Evolutionary conservation across 2,888 invertebrate species (phyloP).

Genomic region (Patella pellucida): DNA sequence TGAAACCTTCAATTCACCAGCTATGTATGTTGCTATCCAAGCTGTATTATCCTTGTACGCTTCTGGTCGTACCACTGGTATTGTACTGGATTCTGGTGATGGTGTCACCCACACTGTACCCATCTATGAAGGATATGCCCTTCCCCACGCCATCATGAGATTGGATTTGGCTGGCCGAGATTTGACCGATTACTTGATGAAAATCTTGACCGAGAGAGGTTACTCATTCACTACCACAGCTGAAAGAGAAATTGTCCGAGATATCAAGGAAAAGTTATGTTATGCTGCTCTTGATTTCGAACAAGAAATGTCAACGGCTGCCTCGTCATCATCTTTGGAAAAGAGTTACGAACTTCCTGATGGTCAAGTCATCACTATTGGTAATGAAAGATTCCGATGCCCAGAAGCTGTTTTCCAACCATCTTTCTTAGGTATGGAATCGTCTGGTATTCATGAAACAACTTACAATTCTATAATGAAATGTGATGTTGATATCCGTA

Average conservation of each 20-base stretch:
- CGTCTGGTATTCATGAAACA: conserved; percentile 59
- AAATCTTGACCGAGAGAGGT: conserved; percentile 74
- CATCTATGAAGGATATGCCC: conserved; percentile 71
- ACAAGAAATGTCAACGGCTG: conserved; percentile 95
- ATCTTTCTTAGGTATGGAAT: conserved; percentile 67
- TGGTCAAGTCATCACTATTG: conserved; percentile 68
- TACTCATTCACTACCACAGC: conserved; percentile 76
- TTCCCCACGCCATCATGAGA: conserved; percentile 57
- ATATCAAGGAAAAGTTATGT: conserved; percentile 96
- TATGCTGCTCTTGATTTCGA: conserved; percentile 88
- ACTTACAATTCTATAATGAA: conserved; percentile 58
- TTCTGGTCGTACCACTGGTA: conserved; percentile 96
- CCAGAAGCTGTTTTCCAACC: conserved; percentile 62
- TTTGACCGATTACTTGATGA: conserved; percentile 60
- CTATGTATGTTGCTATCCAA: conserved; percentile 95
- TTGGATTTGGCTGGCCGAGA: conserved; percentile 58
- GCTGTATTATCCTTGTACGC: conserved; percentile 96
- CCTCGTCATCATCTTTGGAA: conserved; percentile 89
- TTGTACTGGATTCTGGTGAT: conserved; percentile 94
- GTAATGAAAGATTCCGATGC: conserved; percentile 65
- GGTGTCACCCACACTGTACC: conserved; percentile 95
- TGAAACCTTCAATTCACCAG: conserved; percentile 89
- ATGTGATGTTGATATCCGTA: conserved; percentile 56
- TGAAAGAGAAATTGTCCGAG: conserved; percentile 93
- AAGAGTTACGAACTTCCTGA: conserved; percentile 80